Percentiles rank a stretch among this genome's conserved stretches.
phyloP scores from a whole-genome alignment of 2,797 vertebrate genomes.

The Enteromius viviparus region DNA sequence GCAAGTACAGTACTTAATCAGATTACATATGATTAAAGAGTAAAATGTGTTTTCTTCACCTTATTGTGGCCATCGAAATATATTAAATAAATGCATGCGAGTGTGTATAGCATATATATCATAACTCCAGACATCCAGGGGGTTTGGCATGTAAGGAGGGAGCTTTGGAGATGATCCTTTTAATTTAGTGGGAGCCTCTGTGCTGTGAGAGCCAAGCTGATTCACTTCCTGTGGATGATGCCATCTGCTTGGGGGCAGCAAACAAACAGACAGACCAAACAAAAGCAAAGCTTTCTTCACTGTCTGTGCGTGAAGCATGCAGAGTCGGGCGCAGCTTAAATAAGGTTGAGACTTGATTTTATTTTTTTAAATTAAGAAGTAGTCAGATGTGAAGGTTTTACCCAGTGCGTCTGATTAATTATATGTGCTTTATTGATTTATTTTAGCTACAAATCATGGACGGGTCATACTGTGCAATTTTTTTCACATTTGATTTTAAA shows the following conservation, averaged over 20 bases:
- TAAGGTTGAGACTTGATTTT: slow-evolving; percentile 23
- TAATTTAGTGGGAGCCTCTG: slow-evolving; percentile 61
- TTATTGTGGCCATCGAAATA: slow-evolving; percentile 16
- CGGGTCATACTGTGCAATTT: neutral
- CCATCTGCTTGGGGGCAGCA: slow-evolving; percentile 71
- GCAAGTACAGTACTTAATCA: neutral
- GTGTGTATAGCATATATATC: slow-evolving; percentile 34
- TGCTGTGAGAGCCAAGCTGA: slow-evolving; percentile 61
- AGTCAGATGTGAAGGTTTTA: neutral
- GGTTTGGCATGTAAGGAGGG: slow-evolving; percentile 41
- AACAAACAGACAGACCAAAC: slow-evolving; percentile 66
- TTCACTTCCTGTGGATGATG: slow-evolving; percentile 64
- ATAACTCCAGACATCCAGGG: slow-evolving; percentile 40
- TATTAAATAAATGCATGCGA: neutral
- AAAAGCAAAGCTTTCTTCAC: slow-evolving; percentile 46
- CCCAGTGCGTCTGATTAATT: neutral
- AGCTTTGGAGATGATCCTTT: slow-evolving; percentile 64
- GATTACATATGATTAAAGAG: slow-evolving; percentile 7
- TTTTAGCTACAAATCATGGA: neutral
- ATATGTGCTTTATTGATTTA: no score
- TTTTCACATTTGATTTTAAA: no score
- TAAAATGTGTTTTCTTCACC: neutral
- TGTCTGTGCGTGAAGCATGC: slow-evolving; percentile 34
- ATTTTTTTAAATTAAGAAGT: slow-evolving; percentile 22
- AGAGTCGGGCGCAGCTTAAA: slow-evolving; percentile 26